Evolutionary conservation across 2,113 vertebrate genomes (phyloP).

Genomic region (Brachypteracias leptosomus): DNA sequence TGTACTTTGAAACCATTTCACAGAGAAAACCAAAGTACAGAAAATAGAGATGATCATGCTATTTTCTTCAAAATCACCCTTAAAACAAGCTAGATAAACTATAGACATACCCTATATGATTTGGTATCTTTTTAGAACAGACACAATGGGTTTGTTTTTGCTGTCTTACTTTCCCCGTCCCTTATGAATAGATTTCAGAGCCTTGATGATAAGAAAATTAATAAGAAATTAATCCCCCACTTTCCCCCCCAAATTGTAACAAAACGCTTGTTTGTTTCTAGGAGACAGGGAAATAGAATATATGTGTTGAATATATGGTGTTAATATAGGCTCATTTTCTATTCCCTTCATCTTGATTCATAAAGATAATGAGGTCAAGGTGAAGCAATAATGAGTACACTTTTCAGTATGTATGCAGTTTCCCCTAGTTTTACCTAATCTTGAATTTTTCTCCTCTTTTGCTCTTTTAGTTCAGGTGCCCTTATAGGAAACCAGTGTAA

Average conservation of each 20-base stretch:
- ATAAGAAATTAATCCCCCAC: background rate
- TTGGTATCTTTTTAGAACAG: background rate
- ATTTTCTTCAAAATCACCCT: background rate
- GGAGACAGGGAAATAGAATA: background rate
- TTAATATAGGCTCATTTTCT: background rate
- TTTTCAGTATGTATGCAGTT: background rate
- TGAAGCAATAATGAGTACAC: background rate
- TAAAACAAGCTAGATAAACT: background rate
- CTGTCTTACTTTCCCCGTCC: rapidly evolving
- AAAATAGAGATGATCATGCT: background rate
- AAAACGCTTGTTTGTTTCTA: background rate
- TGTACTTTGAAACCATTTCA: background rate
- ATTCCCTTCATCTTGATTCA: background rate
- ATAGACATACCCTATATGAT: background rate
- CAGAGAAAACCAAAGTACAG: background rate
- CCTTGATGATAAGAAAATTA: background rate
- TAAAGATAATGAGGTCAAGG: background rate
- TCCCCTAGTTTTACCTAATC: background rate
- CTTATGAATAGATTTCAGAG: background rate
- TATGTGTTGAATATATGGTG: background rate
- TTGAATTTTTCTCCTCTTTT: background rate
- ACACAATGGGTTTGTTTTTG: background rate
- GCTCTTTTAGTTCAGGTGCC: background rate
- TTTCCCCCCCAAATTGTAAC: background rate
- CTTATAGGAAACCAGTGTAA: background rate